A percentile compares a stretch with the other conserved stretches of the same genome.
phyloP scores from a whole-genome alignment of 2,113 vertebrate genomes.

The Brienomyrus longianalis region DNA sequence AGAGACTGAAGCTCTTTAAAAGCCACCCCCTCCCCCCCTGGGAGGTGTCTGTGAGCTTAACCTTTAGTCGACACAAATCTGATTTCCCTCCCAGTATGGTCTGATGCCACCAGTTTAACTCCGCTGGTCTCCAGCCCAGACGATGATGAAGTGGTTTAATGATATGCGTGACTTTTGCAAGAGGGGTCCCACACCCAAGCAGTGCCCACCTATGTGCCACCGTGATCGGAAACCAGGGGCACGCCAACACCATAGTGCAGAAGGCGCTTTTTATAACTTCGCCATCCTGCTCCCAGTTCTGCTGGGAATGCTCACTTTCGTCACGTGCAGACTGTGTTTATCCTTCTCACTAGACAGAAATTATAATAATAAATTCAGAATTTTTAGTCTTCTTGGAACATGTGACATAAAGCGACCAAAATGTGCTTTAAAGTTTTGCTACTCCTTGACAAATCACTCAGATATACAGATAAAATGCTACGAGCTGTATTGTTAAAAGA shows the following conservation, averaged over 20 bases:
- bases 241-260: neutral
- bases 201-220: neutral
- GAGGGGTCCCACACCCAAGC: neutral
- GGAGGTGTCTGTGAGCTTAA: neutral
- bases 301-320: neutral
- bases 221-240: neutral
- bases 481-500: neutral
- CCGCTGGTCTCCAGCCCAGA: neutral
- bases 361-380: neutral
- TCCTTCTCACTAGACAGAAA: neutral
- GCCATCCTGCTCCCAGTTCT: neutral
- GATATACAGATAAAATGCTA: neutral
- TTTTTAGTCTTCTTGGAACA: neutral
- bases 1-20: neutral
- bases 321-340: neutral
- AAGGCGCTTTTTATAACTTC: neutral
- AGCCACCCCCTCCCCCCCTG: neutral
- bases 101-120: neutral
- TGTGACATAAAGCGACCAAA: neutral
- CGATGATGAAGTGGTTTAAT: conserved; percentile 5
- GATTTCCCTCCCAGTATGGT: neutral
- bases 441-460: neutral
- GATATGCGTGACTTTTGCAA: neutral
- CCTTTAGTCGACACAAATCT: neutral
- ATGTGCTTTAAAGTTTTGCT: neutral